These are phyloP conservation scores for Sesia apiformis DNA, from an alignment of 2,888 invertebrate species.

Conservation along the genomic window DNA sequence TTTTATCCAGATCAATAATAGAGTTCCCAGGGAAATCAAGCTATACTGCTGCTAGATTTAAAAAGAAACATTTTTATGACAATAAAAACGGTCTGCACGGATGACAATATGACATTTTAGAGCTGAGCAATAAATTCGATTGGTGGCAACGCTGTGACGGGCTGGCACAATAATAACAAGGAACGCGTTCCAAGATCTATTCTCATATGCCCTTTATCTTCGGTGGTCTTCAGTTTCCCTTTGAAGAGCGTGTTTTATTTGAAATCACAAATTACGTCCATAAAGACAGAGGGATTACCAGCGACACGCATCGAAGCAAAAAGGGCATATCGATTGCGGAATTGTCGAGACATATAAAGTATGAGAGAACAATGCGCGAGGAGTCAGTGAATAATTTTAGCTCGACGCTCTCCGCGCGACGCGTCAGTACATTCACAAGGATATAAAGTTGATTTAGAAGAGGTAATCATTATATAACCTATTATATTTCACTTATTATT, in stretches of 20 bases:
- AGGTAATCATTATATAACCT: no score
- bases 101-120: no score
- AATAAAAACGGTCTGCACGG: no score
- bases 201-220: neutral
- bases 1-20: no score
- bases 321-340: conserved; percentile 28
- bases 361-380: conserved; percentile 65
- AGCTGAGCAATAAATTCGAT: no score
- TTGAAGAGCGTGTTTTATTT: conserved; percentile 31
- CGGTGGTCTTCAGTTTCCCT: conserved; percentile 4
- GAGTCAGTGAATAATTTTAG: conserved; percentile 71
- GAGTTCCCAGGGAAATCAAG: no score
- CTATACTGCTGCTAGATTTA: no score
- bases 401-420: conserved; percentile 42
- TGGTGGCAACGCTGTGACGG: no score
- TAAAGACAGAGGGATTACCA: conserved; percentile 44
- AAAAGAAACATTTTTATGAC: no score
- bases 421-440: conserved; percentile 10
- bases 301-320: conserved; percentile 54
- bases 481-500: no score
- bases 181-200: neutral
- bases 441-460: neutral
- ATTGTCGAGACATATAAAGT: conserved; percentile 59
- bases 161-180: no score
- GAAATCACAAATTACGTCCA: conserved; percentile 50